Evolutionary conservation across 2,113 vertebrate species (phyloP).

Genomic region (Perccottus glenii): DNA sequence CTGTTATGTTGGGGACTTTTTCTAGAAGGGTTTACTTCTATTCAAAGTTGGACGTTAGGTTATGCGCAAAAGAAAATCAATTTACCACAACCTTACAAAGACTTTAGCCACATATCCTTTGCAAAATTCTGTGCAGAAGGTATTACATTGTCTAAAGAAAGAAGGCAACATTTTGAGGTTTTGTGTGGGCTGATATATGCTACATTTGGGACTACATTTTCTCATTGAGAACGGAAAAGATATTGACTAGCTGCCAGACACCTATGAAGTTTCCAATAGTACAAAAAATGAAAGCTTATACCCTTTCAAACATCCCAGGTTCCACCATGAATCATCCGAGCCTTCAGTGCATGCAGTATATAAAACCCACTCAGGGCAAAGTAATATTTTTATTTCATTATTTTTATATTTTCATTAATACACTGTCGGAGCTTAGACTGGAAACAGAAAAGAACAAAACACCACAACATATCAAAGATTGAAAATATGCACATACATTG

Average conservation of each 20-base stretch:
- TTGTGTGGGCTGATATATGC: neutral
- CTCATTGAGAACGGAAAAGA: conserved; percentile 15
- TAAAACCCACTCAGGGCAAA: neutral
- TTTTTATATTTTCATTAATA: neutral
- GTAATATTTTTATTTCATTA: neutral
- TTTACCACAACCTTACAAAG: neutral
- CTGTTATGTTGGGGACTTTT: conserved; percentile 30
- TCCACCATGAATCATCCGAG: conserved; percentile 10
- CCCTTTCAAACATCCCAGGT: conserved; percentile 8
- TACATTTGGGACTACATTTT: neutral
- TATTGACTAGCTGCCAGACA: conserved; percentile 75
- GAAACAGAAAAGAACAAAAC: neutral
- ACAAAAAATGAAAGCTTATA: conserved; percentile 24
- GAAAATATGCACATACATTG: conserved; percentile 7
- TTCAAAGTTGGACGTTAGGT: neutral
- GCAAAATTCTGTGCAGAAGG: neutral
- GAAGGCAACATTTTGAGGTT: neutral
- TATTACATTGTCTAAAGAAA: no score
- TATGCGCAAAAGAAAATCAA: conserved; percentile 9
- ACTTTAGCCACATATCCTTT: conserved; percentile 1
- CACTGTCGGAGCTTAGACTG: neutral
- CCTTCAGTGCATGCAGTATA: conserved; percentile 13
- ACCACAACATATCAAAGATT: neutral
- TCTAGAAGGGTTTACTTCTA: conserved; percentile 19
- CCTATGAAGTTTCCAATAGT: conserved; percentile 55